phyloP scores from a whole-genome alignment of 2,797 vertebrate species.

The Stomatorhinus walkeri region DNA sequence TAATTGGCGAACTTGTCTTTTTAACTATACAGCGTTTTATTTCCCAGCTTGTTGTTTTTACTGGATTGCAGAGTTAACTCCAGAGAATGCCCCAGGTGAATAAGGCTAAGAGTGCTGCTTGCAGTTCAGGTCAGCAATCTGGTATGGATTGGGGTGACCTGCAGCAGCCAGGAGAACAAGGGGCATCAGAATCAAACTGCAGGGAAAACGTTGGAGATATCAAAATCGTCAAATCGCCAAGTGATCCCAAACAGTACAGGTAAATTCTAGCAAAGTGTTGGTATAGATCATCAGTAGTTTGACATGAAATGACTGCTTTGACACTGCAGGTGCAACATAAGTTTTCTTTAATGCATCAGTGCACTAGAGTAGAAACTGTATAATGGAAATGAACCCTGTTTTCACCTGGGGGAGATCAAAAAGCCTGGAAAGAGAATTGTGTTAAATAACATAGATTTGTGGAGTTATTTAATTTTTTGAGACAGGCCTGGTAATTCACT shows the following conservation, averaged over 20 bases:
- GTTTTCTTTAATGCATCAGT: background rate
- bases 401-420: background rate
- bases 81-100: slow-evolving; percentile 66
- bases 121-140: slow-evolving; percentile 36
- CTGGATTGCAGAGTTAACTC: slow-evolving; percentile 13
- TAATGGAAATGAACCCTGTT: background rate
- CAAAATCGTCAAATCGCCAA: slow-evolving; percentile 80
- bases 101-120: slow-evolving; percentile 54
- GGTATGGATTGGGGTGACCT: slow-evolving; percentile 46
- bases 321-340: background rate
- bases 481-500: background rate
- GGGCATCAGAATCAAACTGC: slow-evolving; percentile 23
- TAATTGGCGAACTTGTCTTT: background rate
- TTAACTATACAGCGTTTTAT: background rate
- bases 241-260: slow-evolving; percentile 91
- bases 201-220: slow-evolving; percentile 58
- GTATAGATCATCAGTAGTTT: background rate
- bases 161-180: slow-evolving; percentile 20
- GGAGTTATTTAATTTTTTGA: background rate
- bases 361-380: background rate
- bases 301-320: background rate
- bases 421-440: background rate
- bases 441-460: background rate
- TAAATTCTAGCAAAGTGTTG: slow-evolving; percentile 36
- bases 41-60: background rate